These are phyloP conservation scores for Acromyrmex echinatior DNA, from an alignment of 1,140 invertebrate species.

Conservation along the genomic window DNA sequence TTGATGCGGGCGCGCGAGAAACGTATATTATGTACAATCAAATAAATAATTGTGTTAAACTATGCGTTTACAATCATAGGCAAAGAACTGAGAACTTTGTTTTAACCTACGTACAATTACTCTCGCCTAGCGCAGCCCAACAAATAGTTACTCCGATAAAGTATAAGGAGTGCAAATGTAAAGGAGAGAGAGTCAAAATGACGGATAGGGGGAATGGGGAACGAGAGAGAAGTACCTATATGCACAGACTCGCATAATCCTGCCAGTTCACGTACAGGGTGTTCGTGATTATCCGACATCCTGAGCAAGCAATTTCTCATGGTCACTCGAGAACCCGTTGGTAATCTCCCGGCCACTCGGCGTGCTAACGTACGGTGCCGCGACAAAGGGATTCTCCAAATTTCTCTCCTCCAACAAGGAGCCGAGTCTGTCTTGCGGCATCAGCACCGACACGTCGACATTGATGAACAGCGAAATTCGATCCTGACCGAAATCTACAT, in stretches of 20 bases:
- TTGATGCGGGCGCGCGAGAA: not conserved
- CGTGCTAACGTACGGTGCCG: slow-evolving; percentile 66
- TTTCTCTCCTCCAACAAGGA: slow-evolving; percentile 69
- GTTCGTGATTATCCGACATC: slow-evolving; percentile 78
- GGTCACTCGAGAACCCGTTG: slow-evolving; percentile 74
- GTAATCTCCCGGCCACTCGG: slow-evolving; percentile 72
- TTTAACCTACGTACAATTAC: slow-evolving; percentile 12
- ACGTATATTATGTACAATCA: not conserved
- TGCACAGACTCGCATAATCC: slow-evolving; percentile 74
- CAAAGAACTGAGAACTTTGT: not conserved
- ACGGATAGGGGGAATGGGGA: not conserved
- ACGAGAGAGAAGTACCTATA: slow-evolving; percentile 61
- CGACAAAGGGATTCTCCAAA: slow-evolving; percentile 77
- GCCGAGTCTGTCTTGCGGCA: slow-evolving; percentile 51
- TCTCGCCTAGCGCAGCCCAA: not conserved
- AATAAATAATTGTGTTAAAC: not conserved
- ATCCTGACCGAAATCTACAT: slow-evolving; percentile 63
- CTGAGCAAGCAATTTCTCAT: slow-evolving; percentile 78
- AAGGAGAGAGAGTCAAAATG: slow-evolving; percentile 28
- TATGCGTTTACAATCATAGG: not conserved
- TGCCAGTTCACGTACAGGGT: slow-evolving; percentile 75
- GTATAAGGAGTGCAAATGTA: slow-evolving; percentile 36
- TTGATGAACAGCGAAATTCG: slow-evolving; percentile 72
- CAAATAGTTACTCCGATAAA: slow-evolving; percentile 31
- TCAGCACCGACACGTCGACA: slow-evolving; percentile 51